These are phyloP conservation scores for Phasianus colchicus DNA, from an alignment of 2,113 vertebrate genomes.

Conservation along the genomic window DNA sequence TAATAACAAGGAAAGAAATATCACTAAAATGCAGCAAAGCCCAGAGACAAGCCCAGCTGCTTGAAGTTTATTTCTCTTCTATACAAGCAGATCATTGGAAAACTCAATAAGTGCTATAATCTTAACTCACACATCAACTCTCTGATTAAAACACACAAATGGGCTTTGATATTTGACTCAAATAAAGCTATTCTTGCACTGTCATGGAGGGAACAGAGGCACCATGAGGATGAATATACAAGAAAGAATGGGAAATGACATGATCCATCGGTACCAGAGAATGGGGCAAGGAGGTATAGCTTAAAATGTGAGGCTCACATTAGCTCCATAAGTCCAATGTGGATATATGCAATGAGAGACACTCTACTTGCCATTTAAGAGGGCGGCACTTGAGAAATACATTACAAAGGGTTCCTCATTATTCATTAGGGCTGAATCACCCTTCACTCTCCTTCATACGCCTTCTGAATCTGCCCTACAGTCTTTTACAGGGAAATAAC, in stretches of 20 bases:
- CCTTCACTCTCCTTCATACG: conserved; percentile 41
- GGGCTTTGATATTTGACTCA: not conserved
- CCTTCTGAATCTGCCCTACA: conserved; percentile 52
- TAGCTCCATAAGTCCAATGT: not conserved
- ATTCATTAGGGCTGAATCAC: conserved; percentile 52
- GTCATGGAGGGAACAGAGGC: not conserved
- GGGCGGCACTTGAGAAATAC: not conserved
- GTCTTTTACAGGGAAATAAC: conserved; percentile 72
- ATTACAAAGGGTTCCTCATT: conserved; percentile 51
- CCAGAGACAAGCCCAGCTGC: conserved; percentile 13
- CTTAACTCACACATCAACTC: not conserved
- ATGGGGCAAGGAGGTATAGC: not conserved
- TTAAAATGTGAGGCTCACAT: conserved; percentile 64
- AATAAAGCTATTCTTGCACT: conserved; percentile 22
- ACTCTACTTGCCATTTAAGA: not conserved
- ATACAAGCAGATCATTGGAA: not conserved
- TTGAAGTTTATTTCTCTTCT: conserved; percentile 12
- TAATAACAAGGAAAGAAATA: not conserved
- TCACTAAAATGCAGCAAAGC: not conserved
- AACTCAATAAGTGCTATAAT: not conserved
- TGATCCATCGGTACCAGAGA: not conserved
- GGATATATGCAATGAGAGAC: not conserved
- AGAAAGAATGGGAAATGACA: conserved; percentile 17
- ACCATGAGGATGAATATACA: not conserved
- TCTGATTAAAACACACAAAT: conserved; percentile 28